Evolutionary conservation across 2,113 vertebrate species (phyloP).

Genomic region (Leptobrachium leishanense): DNA sequence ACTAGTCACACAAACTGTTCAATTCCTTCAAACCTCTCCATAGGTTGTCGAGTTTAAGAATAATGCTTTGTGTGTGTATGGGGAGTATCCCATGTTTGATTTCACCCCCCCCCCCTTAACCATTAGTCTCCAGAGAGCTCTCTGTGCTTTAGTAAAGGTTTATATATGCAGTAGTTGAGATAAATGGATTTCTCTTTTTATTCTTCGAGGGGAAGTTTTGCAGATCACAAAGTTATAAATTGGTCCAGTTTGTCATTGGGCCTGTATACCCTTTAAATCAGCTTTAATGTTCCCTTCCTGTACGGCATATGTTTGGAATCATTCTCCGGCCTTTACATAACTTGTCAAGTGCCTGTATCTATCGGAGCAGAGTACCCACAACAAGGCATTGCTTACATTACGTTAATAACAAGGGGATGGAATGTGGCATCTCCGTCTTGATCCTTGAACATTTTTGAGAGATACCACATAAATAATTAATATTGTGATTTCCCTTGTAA

Average conservation of each 20-base stretch:
- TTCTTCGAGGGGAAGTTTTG: too few species aligned
- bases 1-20: too few species aligned
- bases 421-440: slow-evolving; percentile 14
- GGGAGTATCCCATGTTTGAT: too few species aligned
- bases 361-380: slow-evolving; percentile 3
- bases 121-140: too few species aligned
- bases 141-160: too few species aligned
- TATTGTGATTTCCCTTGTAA: slow-evolving; percentile 19
- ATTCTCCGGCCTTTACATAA: slow-evolving; percentile 3
- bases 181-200: too few species aligned
- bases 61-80: too few species aligned
- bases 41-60: too few species aligned
- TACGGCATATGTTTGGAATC: slow-evolving; percentile 32
- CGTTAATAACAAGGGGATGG: slow-evolving; percentile 19
- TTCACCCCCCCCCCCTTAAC: too few species aligned
- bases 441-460: slow-evolving; percentile 21
- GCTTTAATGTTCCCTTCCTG: background rate
- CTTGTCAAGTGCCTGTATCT: slow-evolving; percentile 19
- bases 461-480: slow-evolving; percentile 44
- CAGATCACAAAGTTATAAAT: too few species aligned
- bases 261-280: background rate
- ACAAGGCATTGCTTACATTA: slow-evolving; percentile 28
- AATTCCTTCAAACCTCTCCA: too few species aligned
- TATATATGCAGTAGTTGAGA: too few species aligned
- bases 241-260: background rate